Evolutionary conservation across 2,797 vertebrate genomes (phyloP), one percentile per base, ranked within the genome.

Genomic region (Distichodus sexfasciatus): DNA sequence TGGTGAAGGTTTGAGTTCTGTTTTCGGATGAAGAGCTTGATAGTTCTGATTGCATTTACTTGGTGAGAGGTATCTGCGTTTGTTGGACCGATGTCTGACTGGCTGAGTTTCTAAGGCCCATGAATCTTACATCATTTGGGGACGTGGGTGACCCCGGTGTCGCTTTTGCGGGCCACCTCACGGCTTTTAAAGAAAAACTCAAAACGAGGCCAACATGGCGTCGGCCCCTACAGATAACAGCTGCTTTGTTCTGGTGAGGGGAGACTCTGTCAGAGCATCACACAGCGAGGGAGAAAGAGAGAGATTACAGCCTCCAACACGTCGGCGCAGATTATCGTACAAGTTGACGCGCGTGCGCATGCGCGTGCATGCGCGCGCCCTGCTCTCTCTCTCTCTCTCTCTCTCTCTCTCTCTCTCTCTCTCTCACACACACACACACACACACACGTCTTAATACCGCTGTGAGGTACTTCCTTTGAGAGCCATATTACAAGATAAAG

Each of bases 141-240:
- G n/a, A n/a, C n/a, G n/a, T n/a, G n/a, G n/a, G n/a, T n/a, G n/a
- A n/a, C n/a, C n/a, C n/a, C n/a, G n/a, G n/a, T n/a, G n/a, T n/a
- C n/a, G n/a, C n/a, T n/a, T n/a, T n/a, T n/a, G n/a, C n/a, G n/a
- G n/a, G n/a, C n/a, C n/a, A n/a, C n/a, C n/a, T n/a, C n/a, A n/a
- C n/a, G n/a, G n/a, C 55, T 75, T 69, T 70, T 47, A 70, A 69
- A 48, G 23, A 19, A 66, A 47, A 46, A 53, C 31, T 55, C 59
- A 58, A 75, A 77, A 79, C 14, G 78, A 80, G 78, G 78, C 72
- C 81, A 82, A 82, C 76, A 82, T 82, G 81, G 81, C 78, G 76
- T 48, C 69, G 61, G 70, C 40, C 46, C 66, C 54, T 55, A 23
- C n/a, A 40, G 69, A 66, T 70, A 76, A 80, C 81, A 77, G 72